Conservation (phyloP, 2,888 invertebrate species). For the Scrobipalpa atriplicella region DNA sequence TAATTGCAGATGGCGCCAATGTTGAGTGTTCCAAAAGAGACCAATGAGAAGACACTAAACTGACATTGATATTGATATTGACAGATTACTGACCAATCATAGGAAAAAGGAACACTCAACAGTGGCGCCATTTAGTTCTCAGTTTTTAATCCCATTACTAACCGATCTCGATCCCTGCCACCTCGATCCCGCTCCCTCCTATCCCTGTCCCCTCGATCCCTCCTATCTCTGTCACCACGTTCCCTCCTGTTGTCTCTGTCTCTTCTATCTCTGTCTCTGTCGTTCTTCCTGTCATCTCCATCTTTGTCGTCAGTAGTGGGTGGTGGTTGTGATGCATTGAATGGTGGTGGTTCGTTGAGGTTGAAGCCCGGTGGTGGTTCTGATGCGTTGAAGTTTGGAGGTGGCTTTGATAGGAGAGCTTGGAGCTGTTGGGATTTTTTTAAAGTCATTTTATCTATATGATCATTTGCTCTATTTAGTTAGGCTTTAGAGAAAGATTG, state of each 20-base stretch:
- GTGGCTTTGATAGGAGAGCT: slow-evolving; percentile 77
- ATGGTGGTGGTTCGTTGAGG: slow-evolving; percentile 56
- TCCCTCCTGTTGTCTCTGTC: slow-evolving; percentile 35
- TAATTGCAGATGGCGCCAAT: too few relatives aligned
- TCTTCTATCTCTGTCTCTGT: slow-evolving; percentile 43
- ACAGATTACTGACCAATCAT: too few relatives aligned
- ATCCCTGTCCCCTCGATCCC: slow-evolving; percentile 52
- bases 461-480: not conserved
- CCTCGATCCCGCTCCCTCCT: slow-evolving; percentile 36
- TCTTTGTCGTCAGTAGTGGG: slow-evolving; percentile 54
- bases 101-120: too few relatives aligned
- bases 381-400: slow-evolving; percentile 73
- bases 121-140: too few relatives aligned
- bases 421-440: slow-evolving; percentile 64
- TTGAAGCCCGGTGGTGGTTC: slow-evolving; percentile 73
- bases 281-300: slow-evolving; percentile 55
- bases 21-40: too few relatives aligned
- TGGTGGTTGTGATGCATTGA: slow-evolving; percentile 55
- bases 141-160: slow-evolving; percentile 17
- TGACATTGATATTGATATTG: too few relatives aligned
- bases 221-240: slow-evolving; percentile 36
- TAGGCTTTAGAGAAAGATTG: not conserved
- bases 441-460: not conserved
- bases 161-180: slow-evolving; percentile 40
- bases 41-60: too few relatives aligned